These are phyloP conservation scores for Andrena bicolor DNA, from an alignment of 2,888 invertebrate species.

Conservation along the genomic window DNA sequence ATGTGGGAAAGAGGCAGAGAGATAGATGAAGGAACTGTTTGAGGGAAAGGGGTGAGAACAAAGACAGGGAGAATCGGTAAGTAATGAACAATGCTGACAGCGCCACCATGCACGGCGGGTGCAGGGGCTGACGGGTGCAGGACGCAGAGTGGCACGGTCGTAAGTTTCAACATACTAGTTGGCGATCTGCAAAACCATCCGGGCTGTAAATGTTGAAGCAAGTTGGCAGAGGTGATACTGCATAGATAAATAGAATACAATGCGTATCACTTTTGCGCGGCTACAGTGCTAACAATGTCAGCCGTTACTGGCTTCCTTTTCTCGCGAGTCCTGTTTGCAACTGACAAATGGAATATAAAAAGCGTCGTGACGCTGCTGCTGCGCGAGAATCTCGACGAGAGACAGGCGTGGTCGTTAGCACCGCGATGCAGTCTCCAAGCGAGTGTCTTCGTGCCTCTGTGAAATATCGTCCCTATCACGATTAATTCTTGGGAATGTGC, in stretches of 20 bases:
- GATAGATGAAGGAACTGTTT: neutral
- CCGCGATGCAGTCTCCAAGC: constrained; percentile 8
- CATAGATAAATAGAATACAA: constrained; percentile 68
- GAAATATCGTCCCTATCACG: constrained; percentile 32
- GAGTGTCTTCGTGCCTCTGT: constrained; percentile 12
- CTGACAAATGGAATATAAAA: constrained; percentile 57
- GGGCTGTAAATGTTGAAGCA: constrained; percentile 62
- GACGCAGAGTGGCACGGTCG: neutral
- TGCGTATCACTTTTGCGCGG: constrained; percentile 53
- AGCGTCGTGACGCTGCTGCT: neutral
- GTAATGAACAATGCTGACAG: constrained; percentile 27
- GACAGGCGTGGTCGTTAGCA: constrained; percentile 19
- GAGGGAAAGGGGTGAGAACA: constrained; percentile 10
- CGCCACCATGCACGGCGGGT: neutral
- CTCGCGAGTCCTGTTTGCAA: constrained; percentile 50
- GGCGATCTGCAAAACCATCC: constrained; percentile 44
- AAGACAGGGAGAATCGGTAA: constrained; percentile 15
- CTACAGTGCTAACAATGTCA: constrained; percentile 63
- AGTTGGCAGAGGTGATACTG: constrained; percentile 57
- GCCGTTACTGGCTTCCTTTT: constrained; percentile 43
- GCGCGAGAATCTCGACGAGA: constrained; percentile 6
- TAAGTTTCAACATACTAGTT: constrained; percentile 56
- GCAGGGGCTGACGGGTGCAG: neutral
- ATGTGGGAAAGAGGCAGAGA: neutral
- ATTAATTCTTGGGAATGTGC: constrained; percentile 33